Evolutionary conservation across 2,797 vertebrate genomes (phyloP).

Genomic region (Enteromius mattozi): DNA sequence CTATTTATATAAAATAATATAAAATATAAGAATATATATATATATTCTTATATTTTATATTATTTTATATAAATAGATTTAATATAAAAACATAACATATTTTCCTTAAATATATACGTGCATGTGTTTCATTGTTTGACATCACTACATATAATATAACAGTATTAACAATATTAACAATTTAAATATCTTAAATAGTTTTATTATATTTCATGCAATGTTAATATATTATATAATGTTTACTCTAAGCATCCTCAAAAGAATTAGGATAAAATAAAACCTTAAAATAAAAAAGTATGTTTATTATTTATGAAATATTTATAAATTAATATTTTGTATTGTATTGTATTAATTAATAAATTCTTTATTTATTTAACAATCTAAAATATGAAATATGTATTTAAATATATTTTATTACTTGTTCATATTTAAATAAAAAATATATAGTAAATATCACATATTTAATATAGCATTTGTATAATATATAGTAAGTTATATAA

Average conservation of each 20-base stretch:
- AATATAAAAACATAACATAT: too few species aligned
- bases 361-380: neutral
- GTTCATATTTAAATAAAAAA: neutral
- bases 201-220: neutral
- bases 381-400: neutral
- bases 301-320: neutral
- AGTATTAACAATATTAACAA: neutral
- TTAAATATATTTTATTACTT: neutral
- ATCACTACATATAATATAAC: neutral
- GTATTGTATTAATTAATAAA: neutral
- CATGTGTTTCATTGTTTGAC: too few species aligned
- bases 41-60: too few species aligned
- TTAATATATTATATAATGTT: neutral
- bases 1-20: too few species aligned
- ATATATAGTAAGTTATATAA: neutral
- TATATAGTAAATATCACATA: neutral
- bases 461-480: neutral
- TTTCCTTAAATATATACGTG: too few species aligned
- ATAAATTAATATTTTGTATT: neutral
- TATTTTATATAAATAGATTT: too few species aligned
- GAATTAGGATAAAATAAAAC: neutral
- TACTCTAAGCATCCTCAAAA: neutral
- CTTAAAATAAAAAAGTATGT: neutral
- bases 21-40: too few species aligned
- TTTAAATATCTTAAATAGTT: neutral